Conservation (phyloP, 2,797 vertebrate genomes). For the Nyctibius grandis region DNA sequence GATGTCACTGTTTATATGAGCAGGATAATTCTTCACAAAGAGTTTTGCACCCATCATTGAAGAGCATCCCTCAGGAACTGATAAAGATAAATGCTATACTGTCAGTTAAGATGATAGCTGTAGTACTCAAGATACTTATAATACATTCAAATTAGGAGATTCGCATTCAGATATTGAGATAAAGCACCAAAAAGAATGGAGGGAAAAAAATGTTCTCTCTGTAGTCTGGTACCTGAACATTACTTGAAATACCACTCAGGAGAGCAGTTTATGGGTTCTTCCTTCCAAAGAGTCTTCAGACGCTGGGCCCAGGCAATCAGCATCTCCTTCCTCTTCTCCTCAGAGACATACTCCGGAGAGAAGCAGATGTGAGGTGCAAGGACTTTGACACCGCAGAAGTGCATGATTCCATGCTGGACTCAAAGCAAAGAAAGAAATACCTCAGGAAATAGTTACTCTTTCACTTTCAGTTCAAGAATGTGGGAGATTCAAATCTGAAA, state of each 20-base stretch:
- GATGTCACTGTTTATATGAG: background rate
- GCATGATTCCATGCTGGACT: slow-evolving; percentile 80
- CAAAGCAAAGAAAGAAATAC: background rate
- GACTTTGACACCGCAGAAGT: slow-evolving; percentile 86
- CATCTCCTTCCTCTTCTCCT: slow-evolving; percentile 70
- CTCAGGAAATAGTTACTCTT: background rate
- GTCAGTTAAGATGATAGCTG: background rate
- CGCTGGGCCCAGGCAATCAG: slow-evolving; percentile 75
- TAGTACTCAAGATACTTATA: background rate
- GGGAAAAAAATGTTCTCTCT: background rate
- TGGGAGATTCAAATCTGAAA: background rate
- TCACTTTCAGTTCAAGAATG: background rate
- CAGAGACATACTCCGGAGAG: slow-evolving; percentile 56
- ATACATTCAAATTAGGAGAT: background rate
- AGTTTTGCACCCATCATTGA: background rate
- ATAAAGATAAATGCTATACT: background rate
- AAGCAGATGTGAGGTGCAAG: slow-evolving; percentile 87
- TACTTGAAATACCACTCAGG: slow-evolving; percentile 78
- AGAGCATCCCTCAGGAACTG: background rate
- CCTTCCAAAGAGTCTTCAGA: slow-evolving; percentile 76
- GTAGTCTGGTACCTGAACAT: background rate
- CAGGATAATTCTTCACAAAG: background rate
- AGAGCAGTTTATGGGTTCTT: slow-evolving; percentile 78
- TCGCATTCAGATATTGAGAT: background rate
- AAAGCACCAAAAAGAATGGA: background rate